phyloP scores from a whole-genome alignment of 2,113 vertebrate species.

The Hippocampus barbouri region DNA sequence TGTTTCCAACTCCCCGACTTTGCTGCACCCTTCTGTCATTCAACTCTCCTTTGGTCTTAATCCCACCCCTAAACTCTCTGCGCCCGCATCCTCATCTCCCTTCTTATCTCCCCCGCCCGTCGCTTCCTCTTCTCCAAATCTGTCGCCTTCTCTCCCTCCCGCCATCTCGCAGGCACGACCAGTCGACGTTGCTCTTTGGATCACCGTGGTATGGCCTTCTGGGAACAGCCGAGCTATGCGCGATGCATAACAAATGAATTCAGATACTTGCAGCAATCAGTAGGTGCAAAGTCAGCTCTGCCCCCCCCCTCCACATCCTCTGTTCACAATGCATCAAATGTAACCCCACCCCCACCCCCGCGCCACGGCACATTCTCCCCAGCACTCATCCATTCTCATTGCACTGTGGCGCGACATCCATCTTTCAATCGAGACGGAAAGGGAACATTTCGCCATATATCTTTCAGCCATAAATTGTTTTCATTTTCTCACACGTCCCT shows the following conservation, averaged over 20 bases:
- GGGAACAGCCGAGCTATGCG: constrained; percentile 98
- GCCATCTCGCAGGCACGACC: constrained; percentile 84
- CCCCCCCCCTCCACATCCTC: constrained; percentile 73
- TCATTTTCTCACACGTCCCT: background rate
- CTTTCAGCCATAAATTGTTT: background rate
- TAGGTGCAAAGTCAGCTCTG: constrained; percentile 97
- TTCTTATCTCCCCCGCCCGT: constrained; percentile 33
- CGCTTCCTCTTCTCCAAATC: constrained; percentile 41
- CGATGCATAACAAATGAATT: constrained; percentile 99
- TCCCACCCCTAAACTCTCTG: constrained; percentile 23
- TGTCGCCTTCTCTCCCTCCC: constrained; percentile 49
- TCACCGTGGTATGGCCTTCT: constrained; percentile 96
- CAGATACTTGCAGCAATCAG: constrained; percentile 99
- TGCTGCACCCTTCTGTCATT: constrained; percentile 44
- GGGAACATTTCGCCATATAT: background rate
- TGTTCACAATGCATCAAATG: constrained; percentile 80
- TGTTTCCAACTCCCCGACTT: constrained; percentile 22
- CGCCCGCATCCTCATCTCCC: constrained; percentile 33
- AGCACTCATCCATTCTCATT: constrained; percentile 25
- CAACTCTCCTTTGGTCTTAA: constrained; percentile 40
- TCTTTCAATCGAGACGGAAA: constrained; percentile 47
- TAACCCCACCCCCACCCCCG: constrained; percentile 45
- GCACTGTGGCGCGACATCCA: constrained; percentile 58
- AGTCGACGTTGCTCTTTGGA: constrained; percentile 99
- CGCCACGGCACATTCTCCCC: background rate